These are phyloP conservation scores for Zalophus californianus DNA, from an alignment of 2,797 vertebrate genomes.

Conservation along the genomic window DNA sequence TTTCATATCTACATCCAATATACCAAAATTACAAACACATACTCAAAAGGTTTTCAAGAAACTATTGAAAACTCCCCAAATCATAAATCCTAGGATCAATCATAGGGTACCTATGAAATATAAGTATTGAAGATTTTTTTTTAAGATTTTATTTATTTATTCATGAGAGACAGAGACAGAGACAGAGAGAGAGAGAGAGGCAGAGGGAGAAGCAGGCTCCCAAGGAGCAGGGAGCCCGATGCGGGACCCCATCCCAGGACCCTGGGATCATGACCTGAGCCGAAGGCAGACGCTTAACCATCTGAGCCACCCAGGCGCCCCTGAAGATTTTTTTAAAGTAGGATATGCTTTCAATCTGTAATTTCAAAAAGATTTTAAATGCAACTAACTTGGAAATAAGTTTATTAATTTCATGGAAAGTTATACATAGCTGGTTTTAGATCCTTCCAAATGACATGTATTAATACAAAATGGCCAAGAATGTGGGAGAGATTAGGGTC, in stretches of 20 bases:
- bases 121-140: background rate
- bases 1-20: background rate
- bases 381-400: background rate
- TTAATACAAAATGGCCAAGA: background rate
- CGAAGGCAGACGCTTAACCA: too few relatives aligned
- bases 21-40: background rate
- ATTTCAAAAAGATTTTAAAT: background rate
- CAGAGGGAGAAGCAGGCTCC: too few relatives aligned
- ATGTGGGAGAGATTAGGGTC: background rate
- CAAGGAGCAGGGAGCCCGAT: too few relatives aligned
- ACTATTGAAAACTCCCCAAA: background rate
- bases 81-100: background rate
- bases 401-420: constrained; percentile 3
- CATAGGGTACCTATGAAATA: background rate
- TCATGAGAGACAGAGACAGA: too few relatives aligned
- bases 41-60: background rate
- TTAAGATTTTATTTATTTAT: too few relatives aligned
- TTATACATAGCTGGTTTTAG: background rate
- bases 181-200: too few relatives aligned
- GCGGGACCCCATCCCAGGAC: too few relatives aligned
- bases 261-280: too few relatives aligned
- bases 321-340: background rate
- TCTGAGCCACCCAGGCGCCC: too few relatives aligned
- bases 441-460: background rate
- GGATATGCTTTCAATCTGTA: background rate